These are phyloP conservation scores for Micrastur ruficollis DNA, from an alignment of 2,797 vertebrate genomes.

Conservation along the genomic window DNA sequence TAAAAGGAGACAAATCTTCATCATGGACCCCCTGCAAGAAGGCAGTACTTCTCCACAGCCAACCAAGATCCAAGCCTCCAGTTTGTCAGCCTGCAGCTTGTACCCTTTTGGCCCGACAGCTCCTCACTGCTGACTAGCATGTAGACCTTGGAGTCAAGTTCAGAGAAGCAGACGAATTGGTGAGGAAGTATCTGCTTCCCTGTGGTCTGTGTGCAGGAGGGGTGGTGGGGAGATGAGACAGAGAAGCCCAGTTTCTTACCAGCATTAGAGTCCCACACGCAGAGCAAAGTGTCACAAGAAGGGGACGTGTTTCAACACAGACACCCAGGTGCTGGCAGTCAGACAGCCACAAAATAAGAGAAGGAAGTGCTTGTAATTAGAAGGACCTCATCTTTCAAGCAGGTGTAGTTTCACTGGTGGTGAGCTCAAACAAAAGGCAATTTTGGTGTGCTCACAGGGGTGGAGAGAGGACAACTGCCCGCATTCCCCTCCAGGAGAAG, in stretches of 20 bases:
- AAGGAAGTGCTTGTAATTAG: neutral
- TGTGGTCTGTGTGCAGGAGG: accelerated
- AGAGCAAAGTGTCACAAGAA: neutral
- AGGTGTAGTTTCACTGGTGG: neutral
- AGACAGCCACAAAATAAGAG: neutral
- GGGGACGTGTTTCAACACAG: neutral
- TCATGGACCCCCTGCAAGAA: neutral
- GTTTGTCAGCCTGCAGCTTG: neutral
- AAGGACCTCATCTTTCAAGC: neutral
- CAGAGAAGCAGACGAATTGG: neutral
- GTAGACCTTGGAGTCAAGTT: neutral
- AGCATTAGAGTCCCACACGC: accelerated
- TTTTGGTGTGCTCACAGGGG: accelerated
- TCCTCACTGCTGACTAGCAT: neutral
- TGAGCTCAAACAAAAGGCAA: neutral
- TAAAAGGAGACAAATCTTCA: neutral
- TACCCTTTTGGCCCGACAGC: neutral
- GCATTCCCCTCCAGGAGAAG: neutral
- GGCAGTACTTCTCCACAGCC: neutral
- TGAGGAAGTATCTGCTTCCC: accelerated
- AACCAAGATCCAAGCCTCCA: too few species aligned
- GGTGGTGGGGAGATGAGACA: accelerated
- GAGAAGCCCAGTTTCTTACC: neutral
- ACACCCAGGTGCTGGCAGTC: neutral
- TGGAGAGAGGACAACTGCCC: neutral